Evolutionary conservation across 2,113 vertebrate genomes (phyloP).

Genomic region (Ondatra zibethicus): DNA sequence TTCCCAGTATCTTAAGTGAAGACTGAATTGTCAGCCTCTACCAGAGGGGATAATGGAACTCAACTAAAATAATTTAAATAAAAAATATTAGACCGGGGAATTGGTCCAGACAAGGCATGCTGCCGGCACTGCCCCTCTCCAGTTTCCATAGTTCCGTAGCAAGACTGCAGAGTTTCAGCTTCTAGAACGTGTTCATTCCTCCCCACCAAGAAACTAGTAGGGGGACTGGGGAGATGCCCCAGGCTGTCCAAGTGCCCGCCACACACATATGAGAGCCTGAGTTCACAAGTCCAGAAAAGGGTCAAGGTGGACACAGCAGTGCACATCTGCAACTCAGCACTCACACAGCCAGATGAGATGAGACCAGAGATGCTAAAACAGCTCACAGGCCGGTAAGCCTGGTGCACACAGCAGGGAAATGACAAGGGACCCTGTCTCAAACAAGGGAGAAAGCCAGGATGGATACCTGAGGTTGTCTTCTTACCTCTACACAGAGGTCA

Average conservation of each 20-base stretch:
- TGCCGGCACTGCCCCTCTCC: background rate
- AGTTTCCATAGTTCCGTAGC: too few relatives aligned
- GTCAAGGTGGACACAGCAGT: background rate
- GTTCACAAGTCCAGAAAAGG: background rate
- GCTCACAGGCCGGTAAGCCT: background rate
- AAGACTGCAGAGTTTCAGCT: background rate
- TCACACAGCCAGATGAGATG: background rate
- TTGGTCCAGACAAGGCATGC: background rate
- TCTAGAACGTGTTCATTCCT: background rate
- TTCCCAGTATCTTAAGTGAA: background rate
- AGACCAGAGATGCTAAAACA: too few relatives aligned
- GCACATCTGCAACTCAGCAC: too few relatives aligned
- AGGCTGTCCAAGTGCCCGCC: background rate
- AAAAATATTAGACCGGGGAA: background rate
- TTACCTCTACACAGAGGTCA: background rate
- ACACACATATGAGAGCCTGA: background rate
- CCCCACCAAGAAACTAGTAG: background rate
- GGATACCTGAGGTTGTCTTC: background rate
- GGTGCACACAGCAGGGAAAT: background rate
- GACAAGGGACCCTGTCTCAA: background rate
- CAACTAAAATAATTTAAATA: slow-evolving; percentile 15
- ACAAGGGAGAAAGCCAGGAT: background rate
- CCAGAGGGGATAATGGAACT: background rate
- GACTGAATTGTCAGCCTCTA: background rate
- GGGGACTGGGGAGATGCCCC: background rate